phyloP scores from a whole-genome alignment of 1,140 invertebrate species.

The Listronotus oregonensis region DNA sequence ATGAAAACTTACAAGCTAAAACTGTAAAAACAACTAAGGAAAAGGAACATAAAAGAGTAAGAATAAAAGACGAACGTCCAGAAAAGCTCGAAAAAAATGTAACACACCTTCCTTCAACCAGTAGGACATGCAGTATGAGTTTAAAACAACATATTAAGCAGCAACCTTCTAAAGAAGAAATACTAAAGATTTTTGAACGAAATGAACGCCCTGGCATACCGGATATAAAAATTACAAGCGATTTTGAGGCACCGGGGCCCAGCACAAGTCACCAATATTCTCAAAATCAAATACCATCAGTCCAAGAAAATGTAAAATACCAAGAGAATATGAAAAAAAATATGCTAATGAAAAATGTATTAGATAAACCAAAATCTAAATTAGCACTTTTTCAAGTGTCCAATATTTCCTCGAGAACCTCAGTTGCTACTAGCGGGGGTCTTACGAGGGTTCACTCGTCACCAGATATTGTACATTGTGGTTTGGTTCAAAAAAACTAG shows the following conservation, averaged over 20 bases:
- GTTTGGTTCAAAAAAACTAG: conserved; percentile 1
- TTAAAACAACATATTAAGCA: background rate
- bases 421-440: conserved; percentile 7
- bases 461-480: conserved; percentile 26
- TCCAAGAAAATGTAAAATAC: conserved; percentile 5
- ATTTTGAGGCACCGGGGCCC: conserved; percentile 9
- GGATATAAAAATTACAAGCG: conserved; percentile 33
- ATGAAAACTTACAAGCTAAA: conserved; percentile 21
- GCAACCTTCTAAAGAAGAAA: conserved; percentile 19
- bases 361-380: conserved; percentile 29
- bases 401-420: conserved; percentile 21
- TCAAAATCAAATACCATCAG: background rate
- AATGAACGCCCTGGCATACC: conserved; percentile 38
- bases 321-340: conserved; percentile 6
- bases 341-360: conserved; percentile 20
- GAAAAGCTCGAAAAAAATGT: conserved; percentile 38
- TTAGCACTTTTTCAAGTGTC: conserved; percentile 40
- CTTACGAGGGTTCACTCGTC: conserved; percentile 30
- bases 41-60: conserved; percentile 31
- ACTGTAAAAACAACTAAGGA: background rate
- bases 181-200: conserved; percentile 46
- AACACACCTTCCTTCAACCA: conserved; percentile 14
- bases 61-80: conserved; percentile 33
- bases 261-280: conserved; percentile 2
- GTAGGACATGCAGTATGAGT: conserved; percentile 1